phyloP scores from a whole-genome alignment of 2,888 invertebrate genomes.

The Drosophila prolongata region DNA sequence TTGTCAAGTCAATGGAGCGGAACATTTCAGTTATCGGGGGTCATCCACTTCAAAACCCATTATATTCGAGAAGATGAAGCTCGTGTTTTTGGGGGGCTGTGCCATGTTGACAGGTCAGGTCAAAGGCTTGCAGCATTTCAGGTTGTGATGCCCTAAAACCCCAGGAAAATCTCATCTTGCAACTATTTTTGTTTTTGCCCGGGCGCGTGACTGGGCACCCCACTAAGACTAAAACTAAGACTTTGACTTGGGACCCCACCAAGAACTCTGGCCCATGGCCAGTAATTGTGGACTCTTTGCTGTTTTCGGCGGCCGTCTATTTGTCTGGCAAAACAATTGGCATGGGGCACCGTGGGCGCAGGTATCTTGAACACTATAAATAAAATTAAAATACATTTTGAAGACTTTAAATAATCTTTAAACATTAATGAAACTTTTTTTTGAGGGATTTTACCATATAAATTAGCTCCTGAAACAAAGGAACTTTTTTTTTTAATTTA shows the following conservation, averaged over 20 bases:
- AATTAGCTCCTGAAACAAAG: too few relatives aligned
- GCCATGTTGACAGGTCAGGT: conserved; percentile 49
- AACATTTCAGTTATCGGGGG: conserved; percentile 17
- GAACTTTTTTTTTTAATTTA: too few relatives aligned
- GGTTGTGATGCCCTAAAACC: conserved; percentile 15
- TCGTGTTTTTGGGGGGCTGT: conserved; percentile 18
- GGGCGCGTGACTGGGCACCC: conserved; percentile 49
- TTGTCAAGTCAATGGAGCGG: conserved; percentile 39
- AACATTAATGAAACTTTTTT: too few relatives aligned
- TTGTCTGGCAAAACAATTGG: conserved; percentile 51
- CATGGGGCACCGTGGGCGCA: conserved; percentile 44
- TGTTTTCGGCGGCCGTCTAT: conserved; percentile 47
- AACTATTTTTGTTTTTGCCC: neutral
- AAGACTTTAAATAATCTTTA: too few relatives aligned
- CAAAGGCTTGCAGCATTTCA: conserved; percentile 32
- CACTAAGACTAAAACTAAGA: conserved; percentile 7
- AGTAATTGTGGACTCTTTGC: conserved; percentile 36
- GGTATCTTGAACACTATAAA: neutral
- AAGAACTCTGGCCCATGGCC: conserved; percentile 24
- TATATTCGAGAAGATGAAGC: conserved; percentile 20
- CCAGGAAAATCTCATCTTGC: conserved; percentile 25
- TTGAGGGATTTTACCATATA: too few relatives aligned
- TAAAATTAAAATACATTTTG: neutral
- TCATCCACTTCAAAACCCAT: conserved; percentile 11
- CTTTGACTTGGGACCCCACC: conserved; percentile 15